A percentile compares a stretch with the other conserved stretches of the same genome.
phyloP scores from a whole-genome alignment of 2,888 invertebrate species.

The Dendrolimus houi region DNA sequence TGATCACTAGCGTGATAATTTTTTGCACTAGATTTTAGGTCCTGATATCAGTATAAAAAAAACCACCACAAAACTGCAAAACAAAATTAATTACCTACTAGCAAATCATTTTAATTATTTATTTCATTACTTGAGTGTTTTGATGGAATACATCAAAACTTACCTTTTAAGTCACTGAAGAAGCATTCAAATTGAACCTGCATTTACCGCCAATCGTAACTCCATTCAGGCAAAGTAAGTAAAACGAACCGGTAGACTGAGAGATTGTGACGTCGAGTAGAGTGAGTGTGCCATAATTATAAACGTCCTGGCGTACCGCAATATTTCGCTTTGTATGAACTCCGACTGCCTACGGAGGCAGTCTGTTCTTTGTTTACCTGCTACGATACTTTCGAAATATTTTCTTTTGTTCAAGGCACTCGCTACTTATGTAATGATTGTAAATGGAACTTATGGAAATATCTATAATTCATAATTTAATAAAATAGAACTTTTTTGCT shows the following conservation, averaged over 20 bases:
- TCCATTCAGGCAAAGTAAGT: neutral
- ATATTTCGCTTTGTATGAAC: conserved; percentile 68
- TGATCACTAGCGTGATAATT: no score
- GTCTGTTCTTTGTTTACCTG: conserved; percentile 58
- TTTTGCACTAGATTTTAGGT: no score
- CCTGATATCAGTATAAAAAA: no score
- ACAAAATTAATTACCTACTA: no score
- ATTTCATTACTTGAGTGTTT: no score
- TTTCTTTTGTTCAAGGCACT: conserved; percentile 67
- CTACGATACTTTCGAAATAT: conserved; percentile 67
- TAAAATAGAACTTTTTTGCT: conserved; percentile 1
- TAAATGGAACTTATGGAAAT: conserved; percentile 14
- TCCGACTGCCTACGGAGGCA: conserved; percentile 50
- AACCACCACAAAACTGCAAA: no score
- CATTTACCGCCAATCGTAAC: neutral
- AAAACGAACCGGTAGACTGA: conserved; percentile 4
- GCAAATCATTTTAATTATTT: no score
- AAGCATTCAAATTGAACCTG: no score
- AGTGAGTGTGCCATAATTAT: conserved; percentile 45
- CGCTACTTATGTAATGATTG: conserved; percentile 44
- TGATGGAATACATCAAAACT: no score
- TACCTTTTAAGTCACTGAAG: no score
- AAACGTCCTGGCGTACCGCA: conserved; percentile 62
- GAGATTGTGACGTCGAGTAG: neutral
- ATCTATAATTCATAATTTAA: neutral